These are phyloP conservation scores for Lamellibrachia luymesi DNA, from an alignment of 1,140 invertebrate species.

Conservation along the genomic window DNA sequence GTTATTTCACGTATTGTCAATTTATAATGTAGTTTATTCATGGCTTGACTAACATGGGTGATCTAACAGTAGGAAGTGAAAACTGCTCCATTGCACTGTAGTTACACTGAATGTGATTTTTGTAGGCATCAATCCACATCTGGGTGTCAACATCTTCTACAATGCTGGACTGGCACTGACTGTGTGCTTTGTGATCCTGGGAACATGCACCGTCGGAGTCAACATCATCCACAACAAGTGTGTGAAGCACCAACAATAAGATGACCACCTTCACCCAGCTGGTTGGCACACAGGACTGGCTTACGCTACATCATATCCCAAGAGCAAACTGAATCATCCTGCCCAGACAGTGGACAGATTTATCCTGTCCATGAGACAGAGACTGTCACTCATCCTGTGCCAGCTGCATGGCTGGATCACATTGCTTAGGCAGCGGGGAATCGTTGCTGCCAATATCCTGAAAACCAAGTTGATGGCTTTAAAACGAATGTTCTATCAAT, in stretches of 20 bases:
- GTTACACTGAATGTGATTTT: background rate
- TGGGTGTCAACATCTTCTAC: conserved; percentile 14
- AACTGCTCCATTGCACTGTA: background rate
- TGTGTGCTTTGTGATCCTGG: conserved; percentile 24
- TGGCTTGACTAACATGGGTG: background rate
- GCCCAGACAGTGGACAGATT: background rate
- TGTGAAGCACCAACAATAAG: conserved; percentile 64
- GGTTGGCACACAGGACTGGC: background rate
- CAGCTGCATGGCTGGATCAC: background rate
- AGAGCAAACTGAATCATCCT: background rate
- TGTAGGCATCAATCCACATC: conserved; percentile 24
- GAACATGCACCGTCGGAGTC: conserved; percentile 15
- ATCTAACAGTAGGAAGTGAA: background rate
- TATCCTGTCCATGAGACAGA: background rate
- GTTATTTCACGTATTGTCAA: background rate
- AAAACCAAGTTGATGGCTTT: background rate
- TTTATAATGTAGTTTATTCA: background rate
- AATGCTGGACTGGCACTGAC: conserved; percentile 23
- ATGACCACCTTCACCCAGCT: background rate
- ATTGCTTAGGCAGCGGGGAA: background rate
- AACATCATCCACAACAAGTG: conserved; percentile 22
- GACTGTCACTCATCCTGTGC: background rate
- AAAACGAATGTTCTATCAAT: background rate
- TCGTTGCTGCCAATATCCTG: background rate
- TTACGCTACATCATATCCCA: background rate